These are phyloP conservation scores for Campylorhamphus procurvoides DNA, from an alignment of 2,113 vertebrate species.

Conservation along the genomic window DNA sequence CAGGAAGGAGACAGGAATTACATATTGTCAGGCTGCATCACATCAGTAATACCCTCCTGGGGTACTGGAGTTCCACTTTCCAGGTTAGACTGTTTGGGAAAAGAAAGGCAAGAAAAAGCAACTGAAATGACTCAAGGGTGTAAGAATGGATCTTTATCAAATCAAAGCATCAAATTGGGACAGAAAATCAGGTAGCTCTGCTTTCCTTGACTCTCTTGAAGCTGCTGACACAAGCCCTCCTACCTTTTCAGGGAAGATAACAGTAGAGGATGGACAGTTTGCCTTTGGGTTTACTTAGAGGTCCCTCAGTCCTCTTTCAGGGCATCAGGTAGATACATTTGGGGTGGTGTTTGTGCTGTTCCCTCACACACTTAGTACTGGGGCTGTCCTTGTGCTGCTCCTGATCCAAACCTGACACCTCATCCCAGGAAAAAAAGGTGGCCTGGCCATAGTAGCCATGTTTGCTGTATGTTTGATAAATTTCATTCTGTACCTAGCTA, in stretches of 20 bases:
- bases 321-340: not conserved
- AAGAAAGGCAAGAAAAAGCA: not conserved
- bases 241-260: not conserved
- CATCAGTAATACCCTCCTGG: conserved; percentile 29
- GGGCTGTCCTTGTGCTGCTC: not conserved
- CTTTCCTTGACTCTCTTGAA: not conserved
- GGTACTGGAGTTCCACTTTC: conserved; percentile 42
- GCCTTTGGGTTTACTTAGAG: not conserved
- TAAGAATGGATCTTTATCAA: conserved; percentile 11
- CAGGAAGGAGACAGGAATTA: not conserved
- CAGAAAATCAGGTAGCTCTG: not conserved
- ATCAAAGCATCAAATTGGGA: not conserved
- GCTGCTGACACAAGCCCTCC: not conserved
- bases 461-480: not conserved
- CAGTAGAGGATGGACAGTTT: not conserved
- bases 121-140: not conserved
- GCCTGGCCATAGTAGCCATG: not conserved
- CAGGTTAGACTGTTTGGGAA: not conserved
- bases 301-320: fast-evolving
- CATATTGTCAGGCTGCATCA: conserved; percentile 46
- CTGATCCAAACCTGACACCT: not conserved
- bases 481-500: not conserved
- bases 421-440: fast-evolving
- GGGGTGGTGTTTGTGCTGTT: not conserved
- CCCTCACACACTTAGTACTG: not conserved